Conservation (phyloP, 2,797 vertebrate genomes). For the Phyllotis vaccarum region DNA sequence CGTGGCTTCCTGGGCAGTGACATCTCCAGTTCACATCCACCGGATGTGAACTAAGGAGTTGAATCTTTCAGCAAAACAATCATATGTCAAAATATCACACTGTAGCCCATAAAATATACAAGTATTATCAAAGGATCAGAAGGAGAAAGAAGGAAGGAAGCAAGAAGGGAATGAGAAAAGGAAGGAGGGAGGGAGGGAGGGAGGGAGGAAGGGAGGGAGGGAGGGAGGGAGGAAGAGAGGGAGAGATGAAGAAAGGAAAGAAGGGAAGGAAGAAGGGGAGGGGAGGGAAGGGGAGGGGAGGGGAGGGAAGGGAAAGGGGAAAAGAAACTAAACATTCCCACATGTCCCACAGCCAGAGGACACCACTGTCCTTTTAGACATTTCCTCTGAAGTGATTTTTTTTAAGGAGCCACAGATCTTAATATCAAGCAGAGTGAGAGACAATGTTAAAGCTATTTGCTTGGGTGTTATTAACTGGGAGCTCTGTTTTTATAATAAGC, state of each 20-base stretch:
- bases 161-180: too few relatives aligned
- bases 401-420: background rate
- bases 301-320: too few relatives aligned
- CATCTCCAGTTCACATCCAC: background rate
- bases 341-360: background rate
- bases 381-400: background rate
- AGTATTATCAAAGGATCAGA: background rate
- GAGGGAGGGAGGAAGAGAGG: rapidly evolving
- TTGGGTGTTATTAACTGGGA: background rate
- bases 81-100: background rate
- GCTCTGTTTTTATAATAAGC: background rate
- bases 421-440: background rate
- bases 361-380: background rate
- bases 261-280: too few relatives aligned
- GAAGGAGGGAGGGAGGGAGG: background rate
- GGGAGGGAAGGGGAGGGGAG: background rate
- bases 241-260: background rate
- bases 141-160: background rate
- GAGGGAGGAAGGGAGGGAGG: background rate
- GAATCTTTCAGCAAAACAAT: background rate
- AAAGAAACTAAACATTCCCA: background rate
- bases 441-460: background rate
- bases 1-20: background rate
- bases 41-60: background rate
- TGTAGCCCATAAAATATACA: background rate